These are phyloP conservation scores for Hystrix cristata DNA, from an alignment of 2,113 vertebrate genomes.

Conservation along the genomic window DNA sequence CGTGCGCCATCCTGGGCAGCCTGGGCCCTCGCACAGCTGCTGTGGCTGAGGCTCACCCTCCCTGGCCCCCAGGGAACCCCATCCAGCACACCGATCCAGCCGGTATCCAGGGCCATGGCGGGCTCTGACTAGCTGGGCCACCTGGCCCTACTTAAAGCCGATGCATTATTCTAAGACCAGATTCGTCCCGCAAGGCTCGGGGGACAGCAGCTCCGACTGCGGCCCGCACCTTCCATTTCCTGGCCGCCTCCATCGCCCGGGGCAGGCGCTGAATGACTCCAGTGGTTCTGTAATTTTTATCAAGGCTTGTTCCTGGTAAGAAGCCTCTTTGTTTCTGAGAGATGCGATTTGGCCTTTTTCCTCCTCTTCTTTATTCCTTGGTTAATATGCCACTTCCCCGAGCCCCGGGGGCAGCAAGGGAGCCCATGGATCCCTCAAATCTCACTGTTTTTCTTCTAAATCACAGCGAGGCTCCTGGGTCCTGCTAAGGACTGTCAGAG, in stretches of 20 bases:
- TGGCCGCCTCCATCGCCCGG: constrained; percentile 86
- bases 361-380: constrained; percentile 88
- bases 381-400: constrained; percentile 91
- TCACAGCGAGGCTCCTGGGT: constrained; percentile 85
- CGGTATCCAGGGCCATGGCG: not conserved
- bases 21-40: rapidly evolving
- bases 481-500: constrained; percentile 84
- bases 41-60: not conserved
- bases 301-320: constrained; percentile 92
- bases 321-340: constrained; percentile 92
- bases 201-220: constrained; percentile 86
- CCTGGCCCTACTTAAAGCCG: constrained; percentile 87
- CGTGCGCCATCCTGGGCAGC: rapidly evolving
- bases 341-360: constrained; percentile 91
- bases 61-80: rapidly evolving
- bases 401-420: constrained; percentile 89
- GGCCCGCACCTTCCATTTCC: constrained; percentile 86
- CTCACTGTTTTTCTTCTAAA: constrained; percentile 88
- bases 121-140: constrained; percentile 78
- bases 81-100: not conserved
- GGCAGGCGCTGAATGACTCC: constrained; percentile 88
- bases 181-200: constrained; percentile 87
- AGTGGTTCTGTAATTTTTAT: constrained; percentile 92
- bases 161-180: constrained; percentile 85
- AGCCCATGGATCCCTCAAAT: constrained; percentile 88